These are phyloP conservation scores for Yasuhikotakia modesta DNA, from an alignment of 2,797 vertebrate species.

Conservation along the genomic window DNA sequence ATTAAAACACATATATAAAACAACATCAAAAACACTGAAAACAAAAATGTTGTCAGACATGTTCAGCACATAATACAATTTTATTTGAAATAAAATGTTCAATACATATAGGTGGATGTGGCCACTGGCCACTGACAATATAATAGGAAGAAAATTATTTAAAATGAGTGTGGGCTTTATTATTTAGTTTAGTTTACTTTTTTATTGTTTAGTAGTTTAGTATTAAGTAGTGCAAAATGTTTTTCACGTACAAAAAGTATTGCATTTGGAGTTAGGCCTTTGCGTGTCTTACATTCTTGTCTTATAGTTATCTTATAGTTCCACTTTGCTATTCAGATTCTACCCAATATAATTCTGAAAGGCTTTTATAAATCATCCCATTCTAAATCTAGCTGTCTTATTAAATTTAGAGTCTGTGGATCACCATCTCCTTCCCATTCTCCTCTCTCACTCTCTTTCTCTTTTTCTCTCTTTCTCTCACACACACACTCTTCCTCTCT, in stretches of 20 bases:
- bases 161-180: too few species aligned
- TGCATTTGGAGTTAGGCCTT: too few species aligned
- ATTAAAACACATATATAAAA: too few species aligned
- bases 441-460: neutral
- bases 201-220: too few species aligned
- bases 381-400: neutral
- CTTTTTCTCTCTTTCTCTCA: constrained; percentile 1
- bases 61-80: too few species aligned
- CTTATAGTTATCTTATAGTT: neutral
- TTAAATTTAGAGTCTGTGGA: neutral
- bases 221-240: too few species aligned
- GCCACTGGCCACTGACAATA: neutral
- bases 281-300: too few species aligned
- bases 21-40: too few species aligned
- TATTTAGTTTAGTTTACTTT: too few species aligned
- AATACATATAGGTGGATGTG: neutral
- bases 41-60: too few species aligned
- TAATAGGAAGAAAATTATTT: too few species aligned
- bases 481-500: constrained; percentile 22
- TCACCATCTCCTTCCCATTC: constrained; percentile 25
- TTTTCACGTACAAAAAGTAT: too few species aligned
- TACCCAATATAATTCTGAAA: neutral
- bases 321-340: neutral
- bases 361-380: neutral
- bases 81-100: neutral